Evolutionary conservation across 1,140 invertebrate genomes (phyloP).

Genomic region (Cephus cinctus): DNA sequence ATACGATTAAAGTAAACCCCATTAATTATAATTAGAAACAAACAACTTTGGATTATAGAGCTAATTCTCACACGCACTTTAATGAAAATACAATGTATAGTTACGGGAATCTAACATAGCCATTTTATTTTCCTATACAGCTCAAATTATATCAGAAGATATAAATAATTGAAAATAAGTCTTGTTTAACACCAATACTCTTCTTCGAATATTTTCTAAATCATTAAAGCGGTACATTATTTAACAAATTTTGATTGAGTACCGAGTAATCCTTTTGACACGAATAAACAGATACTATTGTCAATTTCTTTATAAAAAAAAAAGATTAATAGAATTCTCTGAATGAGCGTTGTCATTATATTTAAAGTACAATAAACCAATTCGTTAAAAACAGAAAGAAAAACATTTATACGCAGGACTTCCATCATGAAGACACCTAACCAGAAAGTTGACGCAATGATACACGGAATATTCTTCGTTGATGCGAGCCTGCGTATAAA

Average conservation of each 20-base stretch:
- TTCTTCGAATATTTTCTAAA: constrained; percentile 13
- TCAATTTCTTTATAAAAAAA: too few species aligned
- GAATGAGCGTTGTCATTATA: not conserved
- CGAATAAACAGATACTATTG: too few species aligned
- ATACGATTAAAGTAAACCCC: constrained; percentile 3
- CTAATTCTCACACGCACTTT: constrained; percentile 25
- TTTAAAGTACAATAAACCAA: not conserved
- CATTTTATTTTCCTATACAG: constrained; percentile 27
- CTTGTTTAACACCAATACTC: constrained; percentile 12
- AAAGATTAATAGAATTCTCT: too few species aligned
- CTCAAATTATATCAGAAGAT: constrained; percentile 12
- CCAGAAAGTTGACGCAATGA: not conserved
- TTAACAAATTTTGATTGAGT: too few species aligned
- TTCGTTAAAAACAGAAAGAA: not conserved
- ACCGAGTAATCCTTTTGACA: too few species aligned
- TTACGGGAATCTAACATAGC: constrained; percentile 22
- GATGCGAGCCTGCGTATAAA: too few species aligned
- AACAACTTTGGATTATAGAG: constrained; percentile 35
- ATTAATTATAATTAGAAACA: constrained; percentile 26
- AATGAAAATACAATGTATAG: constrained; percentile 21
- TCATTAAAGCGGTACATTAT: too few species aligned
- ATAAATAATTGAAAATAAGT: constrained; percentile 16
- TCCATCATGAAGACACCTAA: not conserved
- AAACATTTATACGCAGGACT: not conserved
- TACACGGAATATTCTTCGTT: too few species aligned